phyloP scores from a whole-genome alignment of 2,797 vertebrate species.

The Cetoscarus ocellatus region DNA sequence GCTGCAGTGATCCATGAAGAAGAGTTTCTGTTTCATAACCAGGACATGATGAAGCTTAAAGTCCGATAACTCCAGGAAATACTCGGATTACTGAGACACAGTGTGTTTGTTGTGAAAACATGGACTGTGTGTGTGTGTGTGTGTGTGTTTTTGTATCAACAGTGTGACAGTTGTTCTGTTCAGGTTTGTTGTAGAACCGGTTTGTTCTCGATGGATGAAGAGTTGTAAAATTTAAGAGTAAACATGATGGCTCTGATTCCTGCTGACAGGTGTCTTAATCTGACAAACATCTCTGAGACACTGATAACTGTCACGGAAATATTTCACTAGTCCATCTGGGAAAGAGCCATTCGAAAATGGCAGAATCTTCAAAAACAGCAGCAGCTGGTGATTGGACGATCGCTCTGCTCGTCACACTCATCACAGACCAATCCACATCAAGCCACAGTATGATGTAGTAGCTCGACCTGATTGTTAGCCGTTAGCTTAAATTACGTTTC shows the following conservation, averaged over 20 bases:
- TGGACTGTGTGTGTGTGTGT: constrained; percentile 13
- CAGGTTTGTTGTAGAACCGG: constrained; percentile 27
- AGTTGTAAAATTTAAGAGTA: background rate
- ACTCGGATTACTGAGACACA: constrained; percentile 61
- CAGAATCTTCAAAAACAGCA: no score
- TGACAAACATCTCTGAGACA: no score
- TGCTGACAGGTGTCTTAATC: background rate
- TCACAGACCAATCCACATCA: no score
- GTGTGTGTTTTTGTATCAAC: constrained; percentile 72
- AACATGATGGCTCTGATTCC: constrained; percentile 49
- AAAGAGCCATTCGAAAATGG: no score
- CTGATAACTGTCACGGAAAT: no score
- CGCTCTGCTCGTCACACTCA: no score
- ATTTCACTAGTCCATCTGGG: no score
- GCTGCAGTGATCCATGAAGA: constrained; percentile 63
- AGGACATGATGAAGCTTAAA: constrained; percentile 1
- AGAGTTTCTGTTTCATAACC: background rate
- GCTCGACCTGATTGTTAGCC: no score
- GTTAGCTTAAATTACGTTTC: no score
- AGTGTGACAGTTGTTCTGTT: constrained; percentile 39
- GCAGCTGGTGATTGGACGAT: no score
- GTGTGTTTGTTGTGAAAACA: constrained; percentile 70
- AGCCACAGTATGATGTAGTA: no score
- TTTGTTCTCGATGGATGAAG: constrained; percentile 23
- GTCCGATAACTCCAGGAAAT: constrained; percentile 58